Evolutionary conservation across 2,797 vertebrate species (phyloP).

Genomic region (Perodicticus potto): DNA sequence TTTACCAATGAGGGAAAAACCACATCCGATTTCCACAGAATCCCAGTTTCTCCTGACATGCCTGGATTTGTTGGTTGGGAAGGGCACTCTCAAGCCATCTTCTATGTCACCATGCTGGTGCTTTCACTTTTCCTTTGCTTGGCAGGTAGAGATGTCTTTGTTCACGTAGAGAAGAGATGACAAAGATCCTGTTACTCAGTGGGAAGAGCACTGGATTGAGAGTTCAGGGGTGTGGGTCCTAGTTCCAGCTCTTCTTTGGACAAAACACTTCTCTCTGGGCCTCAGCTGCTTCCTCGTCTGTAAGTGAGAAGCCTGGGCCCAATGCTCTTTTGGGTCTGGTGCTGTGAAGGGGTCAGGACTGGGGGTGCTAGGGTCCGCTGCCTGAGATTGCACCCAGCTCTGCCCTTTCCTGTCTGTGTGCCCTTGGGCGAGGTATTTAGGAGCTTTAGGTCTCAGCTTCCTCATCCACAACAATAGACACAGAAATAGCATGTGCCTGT

Average conservation of each 20-base stretch:
- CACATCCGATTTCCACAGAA: conserved; percentile 62
- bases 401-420: not conserved
- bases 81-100: not conserved
- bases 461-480: not conserved
- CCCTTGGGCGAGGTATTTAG: not conserved
- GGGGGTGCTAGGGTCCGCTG: not conserved
- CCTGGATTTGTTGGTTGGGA: conserved; percentile 53
- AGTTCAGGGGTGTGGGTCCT: not conserved
- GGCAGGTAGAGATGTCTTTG: not conserved
- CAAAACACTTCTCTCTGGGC: not conserved
- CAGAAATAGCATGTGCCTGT: not conserved
- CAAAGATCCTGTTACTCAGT: not conserved
- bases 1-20: conserved; percentile 60
- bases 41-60: conserved; percentile 28
- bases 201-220: not conserved
- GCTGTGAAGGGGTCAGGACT: not conserved
- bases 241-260: not conserved
- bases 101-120: not conserved
- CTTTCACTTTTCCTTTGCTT: not conserved
- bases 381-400: not conserved
- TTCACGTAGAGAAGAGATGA: not conserved
- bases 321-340: not conserved
- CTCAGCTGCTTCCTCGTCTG: not conserved
- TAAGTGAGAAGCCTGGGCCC: not conserved
- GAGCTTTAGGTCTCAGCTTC: not conserved